Evolutionary conservation across 2,888 invertebrate genomes (phyloP), one percentile per base, ranked within the genome.

Genomic region (Watsonalla cultraria): DNA sequence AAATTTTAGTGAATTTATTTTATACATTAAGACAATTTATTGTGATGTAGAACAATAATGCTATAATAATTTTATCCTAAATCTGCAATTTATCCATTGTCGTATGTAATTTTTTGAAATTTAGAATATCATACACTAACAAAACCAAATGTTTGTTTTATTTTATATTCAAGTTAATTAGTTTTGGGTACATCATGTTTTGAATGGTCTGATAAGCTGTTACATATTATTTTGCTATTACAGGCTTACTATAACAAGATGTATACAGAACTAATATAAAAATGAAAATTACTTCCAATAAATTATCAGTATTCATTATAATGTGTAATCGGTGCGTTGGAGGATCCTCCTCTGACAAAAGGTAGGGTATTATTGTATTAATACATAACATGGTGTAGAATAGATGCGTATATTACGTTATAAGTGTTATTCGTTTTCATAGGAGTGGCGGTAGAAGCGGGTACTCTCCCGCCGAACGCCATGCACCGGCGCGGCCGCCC

Each of bases 401-500:
- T 24, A 4, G 24, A 24, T 24, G 24, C 24, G 24, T 24, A 24
- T 24, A 24, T 24, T n/a, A n/a, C n/a, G 24, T 24, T 24, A 24
- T 24, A 24, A 24, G 24, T 24, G 4, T 24, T 24, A 24, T 24
- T 7, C 37, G 5, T 37, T 37, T 8, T 7, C 2, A 37, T 8
- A 37, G 37, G 5, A 5, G 68, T 47, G 58, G 70, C 35, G 62
- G 77, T 53, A 66, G 72, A 14, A 72, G 79, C 47, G 71, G 81
- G 5, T 84, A 80, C 61, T 75, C 78, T 6, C 76, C 72, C 47
- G 47, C 70, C 0, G 72, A 80, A 46, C 76, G 72, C 46, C 82
- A 76, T 57, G 83, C 86, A 48, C 87, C 89, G 13, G 72, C 82
- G 33, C 78, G 50, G 0, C 62, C 72, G n/a, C 84, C 88, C 0